Percentiles rank a stretch among this genome's conserved stretches.
These are phyloP conservation scores for Silurus meridionalis DNA, from an alignment of 2,113 vertebrate genomes.

Conservation along the genomic window DNA sequence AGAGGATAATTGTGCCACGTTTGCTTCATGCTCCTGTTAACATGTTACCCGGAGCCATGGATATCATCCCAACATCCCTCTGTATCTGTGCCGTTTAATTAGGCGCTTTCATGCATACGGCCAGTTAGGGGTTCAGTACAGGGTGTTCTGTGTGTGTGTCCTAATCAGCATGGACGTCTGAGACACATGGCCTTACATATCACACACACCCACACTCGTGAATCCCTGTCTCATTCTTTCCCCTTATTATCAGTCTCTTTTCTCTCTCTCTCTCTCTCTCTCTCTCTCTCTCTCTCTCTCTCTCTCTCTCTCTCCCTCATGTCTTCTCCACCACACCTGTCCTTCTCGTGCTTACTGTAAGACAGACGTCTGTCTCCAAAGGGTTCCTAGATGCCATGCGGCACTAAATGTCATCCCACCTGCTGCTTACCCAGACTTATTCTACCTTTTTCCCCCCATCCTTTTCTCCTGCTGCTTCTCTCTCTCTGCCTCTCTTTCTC, in stretches of 20 bases:
- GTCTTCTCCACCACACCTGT: neutral
- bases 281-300: neutral
- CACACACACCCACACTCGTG: neutral
- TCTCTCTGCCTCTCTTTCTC: neutral
- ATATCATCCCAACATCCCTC: neutral
- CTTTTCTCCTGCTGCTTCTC: neutral
- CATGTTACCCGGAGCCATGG: neutral
- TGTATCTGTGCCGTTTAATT: neutral
- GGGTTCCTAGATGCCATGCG: slow-evolving; percentile 18
- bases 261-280: neutral
- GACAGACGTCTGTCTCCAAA: slow-evolving; percentile 40
- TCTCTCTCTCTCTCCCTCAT: neutral
- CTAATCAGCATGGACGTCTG: neutral
- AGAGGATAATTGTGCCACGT: slow-evolving; percentile 8
- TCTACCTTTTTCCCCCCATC: slow-evolving; percentile 22
- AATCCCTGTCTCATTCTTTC: neutral
- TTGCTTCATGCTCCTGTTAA: neutral
- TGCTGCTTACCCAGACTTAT: slow-evolving; percentile 46
- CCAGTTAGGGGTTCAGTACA: neutral
- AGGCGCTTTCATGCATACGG: neutral
- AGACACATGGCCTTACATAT: neutral
- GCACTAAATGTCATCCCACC: slow-evolving; percentile 57
- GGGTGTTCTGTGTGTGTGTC: neutral
- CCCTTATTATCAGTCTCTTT: neutral
- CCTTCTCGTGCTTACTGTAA: slow-evolving; percentile 24